These are phyloP conservation scores for Hoplodrina blanda DNA, from an alignment of 2,888 invertebrate species.

Conservation along the genomic window DNA sequence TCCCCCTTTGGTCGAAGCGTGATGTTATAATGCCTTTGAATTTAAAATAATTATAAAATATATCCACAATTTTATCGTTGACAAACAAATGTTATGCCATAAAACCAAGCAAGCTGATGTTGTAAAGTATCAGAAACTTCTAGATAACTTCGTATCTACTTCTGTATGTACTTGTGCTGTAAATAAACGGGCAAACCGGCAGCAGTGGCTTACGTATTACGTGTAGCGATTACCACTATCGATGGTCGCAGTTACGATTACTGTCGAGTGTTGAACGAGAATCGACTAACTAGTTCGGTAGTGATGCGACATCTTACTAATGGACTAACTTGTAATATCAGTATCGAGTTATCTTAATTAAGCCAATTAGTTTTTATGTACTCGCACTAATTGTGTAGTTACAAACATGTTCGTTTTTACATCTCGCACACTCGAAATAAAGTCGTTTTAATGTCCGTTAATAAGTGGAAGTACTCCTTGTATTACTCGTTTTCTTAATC, in stretches of 20 bases:
- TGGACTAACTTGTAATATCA: slow-evolving; percentile 52
- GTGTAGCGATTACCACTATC: slow-evolving; percentile 50
- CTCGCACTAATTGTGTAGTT: slow-evolving; percentile 50
- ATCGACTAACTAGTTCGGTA: slow-evolving; percentile 55
- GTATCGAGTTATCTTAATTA: slow-evolving; percentile 60
- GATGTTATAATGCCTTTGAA: too few species aligned
- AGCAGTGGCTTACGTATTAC: slow-evolving; percentile 44
- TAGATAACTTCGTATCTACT: slow-evolving; percentile 17
- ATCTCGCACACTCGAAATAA: slow-evolving; percentile 44
- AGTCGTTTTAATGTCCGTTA: slow-evolving; percentile 35
- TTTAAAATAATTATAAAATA: not conserved
- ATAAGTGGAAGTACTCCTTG: slow-evolving; percentile 31
- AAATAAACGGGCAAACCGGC: slow-evolving; percentile 32
- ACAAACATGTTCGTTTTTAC: slow-evolving; percentile 49
- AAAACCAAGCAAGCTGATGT: not conserved
- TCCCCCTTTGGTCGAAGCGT: too few species aligned
- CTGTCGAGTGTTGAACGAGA: slow-evolving; percentile 34
- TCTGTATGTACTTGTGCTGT: slow-evolving; percentile 19
- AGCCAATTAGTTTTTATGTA: slow-evolving; percentile 60
- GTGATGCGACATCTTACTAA: slow-evolving; percentile 61
- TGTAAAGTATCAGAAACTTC: slow-evolving; percentile 17
- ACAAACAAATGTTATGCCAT: not conserved
- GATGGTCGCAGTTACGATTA: slow-evolving; percentile 48
- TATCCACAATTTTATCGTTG: not conserved
- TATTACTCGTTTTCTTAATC: slow-evolving; percentile 34